These are phyloP conservation scores for Pseudomyrmex dendroicus DNA, from an alignment of 1,140 invertebrate genomes.

Conservation along the genomic window DNA sequence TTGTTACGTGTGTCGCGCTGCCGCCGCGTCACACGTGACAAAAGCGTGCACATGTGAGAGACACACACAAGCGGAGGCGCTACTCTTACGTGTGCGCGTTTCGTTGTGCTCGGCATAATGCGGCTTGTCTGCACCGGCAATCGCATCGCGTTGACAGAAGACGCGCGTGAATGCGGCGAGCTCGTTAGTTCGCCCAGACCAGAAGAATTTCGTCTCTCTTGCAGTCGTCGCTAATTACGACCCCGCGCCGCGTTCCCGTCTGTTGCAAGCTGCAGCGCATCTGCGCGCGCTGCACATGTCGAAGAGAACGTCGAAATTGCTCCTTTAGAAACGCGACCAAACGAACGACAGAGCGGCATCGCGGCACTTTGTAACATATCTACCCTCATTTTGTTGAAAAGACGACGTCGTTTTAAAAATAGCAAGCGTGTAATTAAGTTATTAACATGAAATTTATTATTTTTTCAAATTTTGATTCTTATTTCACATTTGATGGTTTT, in stretches of 20 bases:
- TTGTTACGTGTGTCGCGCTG: not conserved
- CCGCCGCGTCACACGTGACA: not conserved
- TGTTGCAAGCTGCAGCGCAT: constrained; percentile 1
- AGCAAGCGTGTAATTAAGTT: not conserved
- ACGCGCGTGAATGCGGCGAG: constrained; percentile 4
- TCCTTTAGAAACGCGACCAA: not conserved
- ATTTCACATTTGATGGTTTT: too few relatives aligned
- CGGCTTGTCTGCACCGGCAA: not conserved
- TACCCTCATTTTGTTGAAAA: not conserved
- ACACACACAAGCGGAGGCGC: not conserved
- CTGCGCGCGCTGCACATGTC: not conserved
- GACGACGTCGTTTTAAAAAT: not conserved
- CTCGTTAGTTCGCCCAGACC: not conserved
- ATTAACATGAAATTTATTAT: not conserved
- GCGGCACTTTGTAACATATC: not conserved
- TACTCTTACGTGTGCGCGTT: not conserved
- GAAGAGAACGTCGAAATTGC: constrained; percentile 9
- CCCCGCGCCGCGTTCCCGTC: not conserved
- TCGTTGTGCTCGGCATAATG: not conserved
- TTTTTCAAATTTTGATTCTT: too few relatives aligned
- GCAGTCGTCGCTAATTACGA: constrained; percentile 7
- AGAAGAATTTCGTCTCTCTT: not conserved
- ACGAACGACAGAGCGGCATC: too few relatives aligned
- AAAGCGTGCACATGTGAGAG: not conserved
- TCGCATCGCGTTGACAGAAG: constrained; percentile 1